These are phyloP conservation scores for Cacatua alba DNA, from an alignment of 2,113 vertebrate genomes.

Conservation along the genomic window DNA sequence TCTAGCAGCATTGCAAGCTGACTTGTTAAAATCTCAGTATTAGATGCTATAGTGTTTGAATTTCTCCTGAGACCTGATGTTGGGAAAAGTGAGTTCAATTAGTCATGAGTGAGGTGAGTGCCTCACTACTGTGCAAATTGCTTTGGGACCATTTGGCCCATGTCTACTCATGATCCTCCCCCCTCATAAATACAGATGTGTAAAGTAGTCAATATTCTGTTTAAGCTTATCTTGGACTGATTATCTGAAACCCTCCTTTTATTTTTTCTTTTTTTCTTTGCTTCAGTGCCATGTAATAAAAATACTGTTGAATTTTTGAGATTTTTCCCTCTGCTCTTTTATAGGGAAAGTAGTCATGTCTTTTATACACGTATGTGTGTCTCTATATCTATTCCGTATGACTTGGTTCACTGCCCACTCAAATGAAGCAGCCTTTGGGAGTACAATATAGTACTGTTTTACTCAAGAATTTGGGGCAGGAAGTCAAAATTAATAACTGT, in stretches of 20 bases:
- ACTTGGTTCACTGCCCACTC: constrained; percentile 39
- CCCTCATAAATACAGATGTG: constrained; percentile 44
- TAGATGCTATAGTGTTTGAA: neutral
- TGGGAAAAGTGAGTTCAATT: constrained; percentile 58
- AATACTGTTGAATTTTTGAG: neutral
- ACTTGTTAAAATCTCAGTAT: constrained; percentile 48
- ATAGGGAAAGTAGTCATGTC: neutral
- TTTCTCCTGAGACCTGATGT: constrained; percentile 38
- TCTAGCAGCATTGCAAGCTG: neutral
- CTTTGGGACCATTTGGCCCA: constrained; percentile 56
- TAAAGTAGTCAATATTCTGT: constrained; percentile 41
- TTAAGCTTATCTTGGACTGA: constrained; percentile 43
- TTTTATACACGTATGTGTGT: neutral
- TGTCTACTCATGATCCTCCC: constrained; percentile 15
- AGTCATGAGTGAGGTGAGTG: constrained; percentile 53
- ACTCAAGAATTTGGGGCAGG: constrained; percentile 33
- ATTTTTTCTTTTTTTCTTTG: neutral
- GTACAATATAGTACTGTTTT: constrained; percentile 14
- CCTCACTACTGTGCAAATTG: constrained; percentile 62
- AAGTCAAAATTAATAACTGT: constrained; percentile 18
- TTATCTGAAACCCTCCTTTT: neutral
- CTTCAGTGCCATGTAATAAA: neutral
- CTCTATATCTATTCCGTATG: neutral
- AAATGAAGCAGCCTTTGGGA: constrained; percentile 36
- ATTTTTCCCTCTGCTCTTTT: constrained; percentile 9